Base-by-base conservation (phyloP, 2,888 invertebrate species). In the Stenotaenia linearis region DNA sequence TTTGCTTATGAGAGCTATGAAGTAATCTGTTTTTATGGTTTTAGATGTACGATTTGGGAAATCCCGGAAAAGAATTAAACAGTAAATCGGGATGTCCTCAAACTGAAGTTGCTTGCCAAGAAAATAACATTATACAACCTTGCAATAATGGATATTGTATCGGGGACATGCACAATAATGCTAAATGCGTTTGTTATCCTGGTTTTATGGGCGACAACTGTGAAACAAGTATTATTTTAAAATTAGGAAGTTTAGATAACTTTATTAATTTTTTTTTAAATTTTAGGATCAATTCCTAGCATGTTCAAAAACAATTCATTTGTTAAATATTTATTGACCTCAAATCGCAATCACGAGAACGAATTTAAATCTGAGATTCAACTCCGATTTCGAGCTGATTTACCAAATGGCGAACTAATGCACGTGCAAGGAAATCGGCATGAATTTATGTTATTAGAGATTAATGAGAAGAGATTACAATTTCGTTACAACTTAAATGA, bases 41-140 rank as follows among this genome's bases (percentile, higher is more conserved):
- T 76, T 88, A 93, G 90, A 91, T 93, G 83, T 97, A 97, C 87
- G 96, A 98, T 86, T 88, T 98, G 83, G 95, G 95, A 0, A 84
- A 84, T 2, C 95, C 96, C 0, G 91, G 94, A 0, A 89, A 92
- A 12, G 15, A 76, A 35, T 10, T 2, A n/a, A 37, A 82, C 50
- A 82, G 82, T 45, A 78, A 79, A 18, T 81, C 82, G 56, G 88
- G 88, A 12, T 89, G 89, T 83, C 84, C 84, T 4, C 83, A 84
- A 1, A 86, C 87, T 81, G 88, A 88, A 56, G 85, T 85, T 3
- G 83, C 83, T 2, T 87, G 88, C 80, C 86, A 86, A 80, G 83
- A 82, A 75, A 86, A 85, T 81, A 83, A 83, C 5, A 80, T 84
- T 15, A 83, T 83, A 28, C 80, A 69, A 10, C 79, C 35, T 18